Evolutionary conservation across 2,113 vertebrate species (phyloP).

Genomic region (Podocnemis expansa): DNA sequence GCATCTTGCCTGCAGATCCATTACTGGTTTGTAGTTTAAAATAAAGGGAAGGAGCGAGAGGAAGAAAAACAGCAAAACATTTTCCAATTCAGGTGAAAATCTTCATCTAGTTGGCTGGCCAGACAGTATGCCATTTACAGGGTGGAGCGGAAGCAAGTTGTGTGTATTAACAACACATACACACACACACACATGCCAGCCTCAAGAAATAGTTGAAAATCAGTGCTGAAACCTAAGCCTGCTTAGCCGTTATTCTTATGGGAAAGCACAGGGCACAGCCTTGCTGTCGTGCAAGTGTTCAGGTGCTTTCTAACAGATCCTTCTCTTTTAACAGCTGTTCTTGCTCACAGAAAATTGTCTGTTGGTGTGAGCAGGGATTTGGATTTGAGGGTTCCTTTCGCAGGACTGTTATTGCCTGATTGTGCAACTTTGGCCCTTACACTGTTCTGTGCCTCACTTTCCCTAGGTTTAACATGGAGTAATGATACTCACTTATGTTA

Average conservation of each 20-base stretch:
- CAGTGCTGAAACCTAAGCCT: slow-evolving; percentile 29
- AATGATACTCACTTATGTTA: not conserved
- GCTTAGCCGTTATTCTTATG: not conserved
- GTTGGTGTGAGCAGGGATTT: not conserved
- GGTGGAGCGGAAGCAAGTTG: slow-evolving; percentile 34
- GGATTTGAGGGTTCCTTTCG: not conserved
- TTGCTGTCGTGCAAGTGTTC: not conserved
- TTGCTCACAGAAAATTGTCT: not conserved
- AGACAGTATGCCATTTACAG: slow-evolving; percentile 41
- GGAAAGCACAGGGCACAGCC: not conserved
- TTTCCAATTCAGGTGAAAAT: slow-evolving; percentile 51
- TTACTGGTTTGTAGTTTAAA: slow-evolving; percentile 58
- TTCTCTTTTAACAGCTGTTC: not conserved
- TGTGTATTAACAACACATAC: not conserved
- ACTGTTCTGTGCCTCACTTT: not conserved
- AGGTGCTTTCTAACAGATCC: not conserved
- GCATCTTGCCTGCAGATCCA: slow-evolving; percentile 32
- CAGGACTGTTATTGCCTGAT: not conserved
- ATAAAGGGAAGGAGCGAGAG: too few relatives aligned
- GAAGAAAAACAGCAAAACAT: slow-evolving; percentile 62
- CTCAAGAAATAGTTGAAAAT: not conserved
- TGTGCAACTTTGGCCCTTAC: not conserved
- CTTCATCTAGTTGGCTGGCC: slow-evolving; percentile 9
- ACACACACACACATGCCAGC: not conserved
- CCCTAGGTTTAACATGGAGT: not conserved